Evolutionary conservation across 1,140 invertebrate species (phyloP), one percentile per base, ranked within the genome.

Genomic region (Nautilus pompilius): DNA sequence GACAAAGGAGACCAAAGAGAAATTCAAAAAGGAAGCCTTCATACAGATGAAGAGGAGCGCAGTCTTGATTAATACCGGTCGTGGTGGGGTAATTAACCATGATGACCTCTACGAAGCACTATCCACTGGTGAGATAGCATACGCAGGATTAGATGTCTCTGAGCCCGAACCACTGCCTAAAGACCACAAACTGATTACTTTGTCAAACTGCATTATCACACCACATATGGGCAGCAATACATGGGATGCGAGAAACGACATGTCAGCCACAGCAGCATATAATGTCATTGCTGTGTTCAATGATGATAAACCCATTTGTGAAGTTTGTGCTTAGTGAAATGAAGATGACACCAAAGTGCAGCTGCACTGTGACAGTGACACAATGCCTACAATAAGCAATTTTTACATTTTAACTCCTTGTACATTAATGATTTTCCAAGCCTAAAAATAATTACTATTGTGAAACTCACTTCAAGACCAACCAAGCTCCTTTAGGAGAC

Each of bases 141-240:
- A 88, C 17, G 94, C 93, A 26, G 95, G 93, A 0, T 82, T 97
- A 20, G 95, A 97, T 85, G 95, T 96, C 0, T 95, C 90, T 70
- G 89, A 88, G 29, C 93, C 93, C 0, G 94, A 97, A 82, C 95
- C 94, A 5, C 81, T 97, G 22, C 91, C 92, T 15, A 70, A 87
- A 0, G 87, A 93, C 73, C 89, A 88, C 84, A 88, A 89, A 56
- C 84, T 97, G 6, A 84, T 93, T 2, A 87, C 86, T 65, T 76
- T 96, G 8, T 82, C 88, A 41, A 97, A 96, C 82, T 90, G 89
- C 78, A 91, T 95, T 10, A 81, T 96, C 48, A 76, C 95, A 56
- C 95, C 95, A 5, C 94, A 97, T 75, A 93, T 97, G 75, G 93
- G 93, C 22, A 95, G 92, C 84, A 93, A 93, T 8, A 88, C 90